Evolutionary conservation across 92 coral and sea anemone species (phyloP).

Genomic region (Epizoanthus fatuus): DNA sequence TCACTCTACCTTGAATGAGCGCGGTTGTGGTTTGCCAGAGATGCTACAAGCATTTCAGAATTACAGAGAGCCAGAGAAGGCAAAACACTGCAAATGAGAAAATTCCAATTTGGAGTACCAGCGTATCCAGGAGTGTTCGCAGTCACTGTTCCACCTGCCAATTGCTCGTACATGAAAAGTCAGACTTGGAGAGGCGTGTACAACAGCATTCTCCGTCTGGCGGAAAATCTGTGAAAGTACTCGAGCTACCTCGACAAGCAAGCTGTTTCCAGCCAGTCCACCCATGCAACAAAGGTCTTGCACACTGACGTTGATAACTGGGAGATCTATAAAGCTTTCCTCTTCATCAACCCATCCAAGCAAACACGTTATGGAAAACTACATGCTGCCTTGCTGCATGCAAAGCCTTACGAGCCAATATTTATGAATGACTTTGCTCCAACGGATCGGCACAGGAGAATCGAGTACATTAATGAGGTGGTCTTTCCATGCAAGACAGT

Average conservation of each 20-base stretch:
- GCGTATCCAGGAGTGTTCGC: constrained; percentile 43
- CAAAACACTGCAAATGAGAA: constrained; percentile 52
- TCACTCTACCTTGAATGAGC: constrained; percentile 37
- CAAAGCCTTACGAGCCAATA: constrained; percentile 43
- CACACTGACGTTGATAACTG: constrained; percentile 48
- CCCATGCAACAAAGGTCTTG: constrained; percentile 45
- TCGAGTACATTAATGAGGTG: constrained; percentile 39
- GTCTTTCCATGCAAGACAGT: constrained; percentile 52
- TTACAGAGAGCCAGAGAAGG: constrained; percentile 51
- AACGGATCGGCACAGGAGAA: constrained; percentile 45
- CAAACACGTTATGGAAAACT: constrained; percentile 47
- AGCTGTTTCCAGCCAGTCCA: constrained; percentile 22
- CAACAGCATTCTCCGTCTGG: constrained; percentile 50
- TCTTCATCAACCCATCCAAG: constrained; percentile 32
- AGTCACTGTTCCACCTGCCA: constrained; percentile 43
- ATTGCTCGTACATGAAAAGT: constrained; percentile 52
- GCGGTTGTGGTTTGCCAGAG: constrained; percentile 47
- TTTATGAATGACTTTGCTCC: constrained; percentile 55
- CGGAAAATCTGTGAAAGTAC: constrained; percentile 53
- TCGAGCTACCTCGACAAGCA: constrained; percentile 52
- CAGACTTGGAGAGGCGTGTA: constrained; percentile 55
- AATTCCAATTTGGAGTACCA: constrained; percentile 23
- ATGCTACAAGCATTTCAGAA: constrained; percentile 41
- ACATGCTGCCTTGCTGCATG: constrained; percentile 48
- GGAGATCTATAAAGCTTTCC: constrained; percentile 48